Base-by-base conservation (phyloP, 2,888 invertebrate species). In the Heliconius ethilla region DNA sequence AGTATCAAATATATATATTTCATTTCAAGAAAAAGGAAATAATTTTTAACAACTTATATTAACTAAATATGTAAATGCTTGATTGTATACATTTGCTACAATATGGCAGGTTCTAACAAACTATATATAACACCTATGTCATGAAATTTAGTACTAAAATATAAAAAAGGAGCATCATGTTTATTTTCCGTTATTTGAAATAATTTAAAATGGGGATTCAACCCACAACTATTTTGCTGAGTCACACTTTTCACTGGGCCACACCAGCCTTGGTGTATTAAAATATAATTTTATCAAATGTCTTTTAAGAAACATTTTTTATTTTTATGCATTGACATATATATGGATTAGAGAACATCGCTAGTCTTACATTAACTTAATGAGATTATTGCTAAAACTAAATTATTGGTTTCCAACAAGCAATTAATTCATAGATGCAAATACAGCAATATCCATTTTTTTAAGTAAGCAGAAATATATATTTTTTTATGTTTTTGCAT, bases 351-450 rank as follows among this genome's bases (percentile, higher is more conserved):
- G 70, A 65, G 75, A 70, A 80, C 79, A 78, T 76, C 77, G 62
- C 78, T 77, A 80, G 62, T 27, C 81, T 81, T 82, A 83, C 27
- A 81, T 83, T 82, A 82, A 82, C 84, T 84, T 85, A 85, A 83
- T 87, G 86, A 87, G 87, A 86, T 87, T 86, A 86, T 81, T 83
- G 75, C 85, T 85, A 86, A 83, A 82, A 82, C 84, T 86, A 85
- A 83, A 83, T 82, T 83, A 83, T 80, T 79, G 83, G 82, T 82
- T 80, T 84, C 84, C 85, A 85, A 85, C 84, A 69, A 81, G 72
- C 37, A 66, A 62, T n/a, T 59, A 1, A 10, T n/a, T 10, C n/a
- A 59, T 59, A 59, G 59, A 59, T 59, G 59, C n/a, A 59, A 59
- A 59, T n/a, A 59, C n/a, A n/a, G 59, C 59, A 59, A 59, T n/a